Base-by-base conservation (phyloP, 2,888 invertebrate genomes). In the Nemotelus nigrinus region DNA sequence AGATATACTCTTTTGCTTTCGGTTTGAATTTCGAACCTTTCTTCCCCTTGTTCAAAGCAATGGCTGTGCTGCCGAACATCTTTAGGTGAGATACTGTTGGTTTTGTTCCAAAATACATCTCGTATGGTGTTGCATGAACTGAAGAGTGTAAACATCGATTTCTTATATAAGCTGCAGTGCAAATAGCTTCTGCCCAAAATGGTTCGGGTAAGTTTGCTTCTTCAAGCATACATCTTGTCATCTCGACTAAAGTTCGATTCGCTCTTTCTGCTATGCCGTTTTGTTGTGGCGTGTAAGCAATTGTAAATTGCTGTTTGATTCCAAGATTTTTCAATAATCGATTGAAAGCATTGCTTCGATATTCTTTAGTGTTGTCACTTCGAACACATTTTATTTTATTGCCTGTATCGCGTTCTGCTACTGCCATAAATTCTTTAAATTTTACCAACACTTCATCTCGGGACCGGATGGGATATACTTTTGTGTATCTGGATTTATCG, bases 141-240 rank as follows among this genome's bases (percentile, higher is more conserved):
- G 64, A 39, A 7, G 41, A 5, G 39, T 57, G 72, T 6, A 74
- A 58, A 39, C 44, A 78, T 39, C 68, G 25, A 68, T 78, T 75
- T 8, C 75, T 44, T 8, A 78, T 57, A 25, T 60, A 75, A 25
- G 50, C 67, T 8, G 83, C 83, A 10, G 81, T 81, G 43, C 70
- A 77, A 0, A 82, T 78, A 5, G 83, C 83, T 77, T 83, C 83
- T 44, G 81, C 82, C 82, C 83, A 83, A 45, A 81, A 80, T 3
- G 60, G 58, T 47, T 81, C 76, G 3, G 79, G 76, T 7, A 83
- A 45, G 41, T 78, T 77, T 25, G 81, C 78, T 53, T 81, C 81
- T 6, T 81, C 63, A 8, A 83, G 63, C 80, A 83, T 81, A 41
- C 80, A 80, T 53, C 83, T 78, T 3, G 81, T 80, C 67, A 80